These are phyloP conservation scores for Calcarius lapponicus DNA, from an alignment of 2,797 vertebrate species.

Conservation along the genomic window DNA sequence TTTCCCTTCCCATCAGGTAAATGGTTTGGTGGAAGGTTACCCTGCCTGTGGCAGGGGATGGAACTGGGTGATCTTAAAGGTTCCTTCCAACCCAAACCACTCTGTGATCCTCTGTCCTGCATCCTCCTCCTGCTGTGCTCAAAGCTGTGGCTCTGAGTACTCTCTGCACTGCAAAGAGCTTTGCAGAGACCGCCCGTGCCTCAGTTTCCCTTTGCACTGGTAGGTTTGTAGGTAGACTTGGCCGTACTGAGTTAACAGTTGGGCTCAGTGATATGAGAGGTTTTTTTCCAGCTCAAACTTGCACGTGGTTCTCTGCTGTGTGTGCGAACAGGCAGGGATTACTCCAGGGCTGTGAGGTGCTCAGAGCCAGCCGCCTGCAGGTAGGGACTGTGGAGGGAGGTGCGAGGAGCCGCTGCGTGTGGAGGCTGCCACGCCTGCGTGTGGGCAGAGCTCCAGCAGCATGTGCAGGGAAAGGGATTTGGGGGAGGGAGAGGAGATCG, in stretches of 20 bases:
- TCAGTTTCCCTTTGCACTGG: background rate
- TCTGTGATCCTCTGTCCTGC: background rate
- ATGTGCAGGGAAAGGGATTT: background rate
- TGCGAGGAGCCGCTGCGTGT: background rate
- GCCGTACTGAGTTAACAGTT: background rate
- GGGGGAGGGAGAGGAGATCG: background rate
- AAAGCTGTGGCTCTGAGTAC: background rate
- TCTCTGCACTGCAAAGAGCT: background rate
- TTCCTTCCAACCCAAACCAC: background rate
- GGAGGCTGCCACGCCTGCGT: background rate
- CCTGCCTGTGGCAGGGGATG: background rate
- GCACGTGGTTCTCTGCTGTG: rapidly evolving
- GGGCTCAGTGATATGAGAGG: background rate
- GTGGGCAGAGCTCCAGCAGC: background rate
- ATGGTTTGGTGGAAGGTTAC: background rate
- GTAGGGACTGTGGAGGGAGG: background rate
- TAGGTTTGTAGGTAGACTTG: background rate
- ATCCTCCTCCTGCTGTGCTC: background rate
- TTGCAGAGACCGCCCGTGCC: background rate
- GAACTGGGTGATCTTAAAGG: background rate
- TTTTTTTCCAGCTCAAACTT: rapidly evolving
- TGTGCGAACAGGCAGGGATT: background rate
- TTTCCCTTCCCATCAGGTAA: background rate
- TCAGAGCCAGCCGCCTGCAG: background rate
- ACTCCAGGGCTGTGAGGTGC: rapidly evolving